Percentiles rank a stretch among this genome's conserved stretches.
These are phyloP conservation scores for Rugalucina vietnamica DNA, from an alignment of 2,888 invertebrate genomes.

Conservation along the genomic window DNA sequence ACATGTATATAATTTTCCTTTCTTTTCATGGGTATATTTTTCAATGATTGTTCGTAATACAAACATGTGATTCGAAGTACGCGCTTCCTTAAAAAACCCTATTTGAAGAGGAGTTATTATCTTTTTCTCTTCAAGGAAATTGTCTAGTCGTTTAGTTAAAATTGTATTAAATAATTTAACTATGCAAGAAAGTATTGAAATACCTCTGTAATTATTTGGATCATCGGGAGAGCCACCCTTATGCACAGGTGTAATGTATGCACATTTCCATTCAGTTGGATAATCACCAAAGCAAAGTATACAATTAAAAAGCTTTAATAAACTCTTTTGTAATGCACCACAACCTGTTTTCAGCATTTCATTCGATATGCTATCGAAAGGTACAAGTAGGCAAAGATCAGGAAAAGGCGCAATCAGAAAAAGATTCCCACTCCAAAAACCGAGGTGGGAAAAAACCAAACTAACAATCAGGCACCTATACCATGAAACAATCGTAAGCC, in stretches of 20 bases:
- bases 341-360: constrained; percentile 24
- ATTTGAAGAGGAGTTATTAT: constrained; percentile 11
- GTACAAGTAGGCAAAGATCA: no score
- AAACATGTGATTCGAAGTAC: constrained; percentile 16
- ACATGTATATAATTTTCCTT: no score
- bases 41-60: constrained; percentile 1
- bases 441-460: no score
- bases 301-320: constrained; percentile 26
- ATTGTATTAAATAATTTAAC: constrained; percentile 6
- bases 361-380: constrained; percentile 9
- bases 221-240: constrained; percentile 5
- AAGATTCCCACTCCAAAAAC: no score
- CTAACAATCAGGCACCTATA: no score
- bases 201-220: constrained; percentile 21
- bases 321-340: neutral
- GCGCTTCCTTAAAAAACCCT: constrained; percentile 19
- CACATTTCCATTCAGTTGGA: constrained; percentile 34
- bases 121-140: constrained; percentile 21
- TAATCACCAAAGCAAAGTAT: constrained; percentile 20
- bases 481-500: no score
- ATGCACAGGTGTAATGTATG: constrained; percentile 19
- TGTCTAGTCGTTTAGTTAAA: constrained; percentile 6
- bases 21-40: neutral
- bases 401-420: no score
- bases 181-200: neutral